Base-by-base conservation (phyloP, 2,797 vertebrate genomes). In the Moxostoma hubbsi region DNA sequence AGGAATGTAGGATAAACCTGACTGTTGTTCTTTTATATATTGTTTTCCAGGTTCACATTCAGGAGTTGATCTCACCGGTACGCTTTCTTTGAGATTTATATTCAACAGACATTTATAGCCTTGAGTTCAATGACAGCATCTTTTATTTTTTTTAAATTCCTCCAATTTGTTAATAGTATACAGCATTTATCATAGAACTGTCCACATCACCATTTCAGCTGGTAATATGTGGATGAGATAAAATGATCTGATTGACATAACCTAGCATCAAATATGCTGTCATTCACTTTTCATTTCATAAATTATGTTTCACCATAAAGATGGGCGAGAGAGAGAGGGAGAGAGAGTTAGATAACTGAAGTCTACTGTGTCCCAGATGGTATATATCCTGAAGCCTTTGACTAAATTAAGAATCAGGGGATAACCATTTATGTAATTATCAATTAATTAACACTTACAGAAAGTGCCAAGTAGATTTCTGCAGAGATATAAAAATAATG, bases 321-420 rank as follows among this genome's bases (percentile, higher is more conserved):
- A 43, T 7, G 47, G 10, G 53, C 53, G 24, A 18, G 46, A 9
- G 11, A 62, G 67, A 45, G 50, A 53, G 51, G 53, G 71, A 67
- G 16, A 1, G 24, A 67, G 18, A 1, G 18, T 4, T 81, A 81
- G 87, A 86, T 82, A 81, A 83, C 82, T 79, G 79, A 83, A 79
- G 85, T 86, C 86, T 66, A 36, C 36, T 71, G 59, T 82, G 62
- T 78, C 88, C 84, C 91, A 93, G 91, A 93, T 91, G 90, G 89
- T 80, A 71, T n/a, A 66, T 75, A 13, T 86, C 90, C 91, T 86
- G 85, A 82, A 79, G 90, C 88, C 82, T 87, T 79, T 64, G 16
- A 81, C 83, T 87, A 89, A 90, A 91, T 75, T 81, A 90, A 87
- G 86, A 68, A 47, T 79, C 82, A 43, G 75, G 84, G 83, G 71